Percentiles rank a stretch among this genome's conserved stretches.
Conservation (phyloP, 2,797 vertebrate genomes). For the Pangasius mekongensis region DNA sequence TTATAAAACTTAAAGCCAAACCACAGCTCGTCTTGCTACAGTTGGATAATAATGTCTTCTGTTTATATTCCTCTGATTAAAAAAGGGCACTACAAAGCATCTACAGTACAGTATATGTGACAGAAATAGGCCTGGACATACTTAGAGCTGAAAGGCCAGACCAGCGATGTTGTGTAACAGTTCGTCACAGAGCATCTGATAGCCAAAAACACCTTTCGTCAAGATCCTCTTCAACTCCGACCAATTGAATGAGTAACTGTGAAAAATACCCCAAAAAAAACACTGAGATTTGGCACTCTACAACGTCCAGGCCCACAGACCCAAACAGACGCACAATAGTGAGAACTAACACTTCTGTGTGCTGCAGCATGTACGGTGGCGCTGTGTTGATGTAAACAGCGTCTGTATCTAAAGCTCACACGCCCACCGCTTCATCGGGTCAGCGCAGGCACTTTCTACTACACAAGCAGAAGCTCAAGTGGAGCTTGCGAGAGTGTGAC, state of each 20-base stretch:
- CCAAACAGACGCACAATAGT: conserved; percentile 24
- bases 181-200: not conserved
- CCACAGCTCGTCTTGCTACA: not conserved
- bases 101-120: not conserved
- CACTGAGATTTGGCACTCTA: not conserved
- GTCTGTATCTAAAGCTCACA: conserved; percentile 13
- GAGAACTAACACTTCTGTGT: conserved; percentile 6
- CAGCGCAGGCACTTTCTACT: conserved; percentile 4
- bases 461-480: conserved; percentile 16
- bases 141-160: not conserved
- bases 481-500: conserved; percentile 35
- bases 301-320: not conserved
- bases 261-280: not conserved
- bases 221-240: not conserved
- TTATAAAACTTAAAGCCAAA: not conserved
- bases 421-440: conserved; percentile 1
- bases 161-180: not conserved
- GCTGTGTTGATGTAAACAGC: conserved; percentile 42
- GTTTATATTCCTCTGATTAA: not conserved
- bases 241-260: not conserved
- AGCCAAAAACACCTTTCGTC: not conserved
- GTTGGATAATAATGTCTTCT: not conserved
- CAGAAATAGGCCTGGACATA: not conserved
- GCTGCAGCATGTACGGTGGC: not conserved
- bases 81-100: not conserved